Evolutionary conservation across 1,140 invertebrate genomes (phyloP).

Genomic region (Periplaneta americana): DNA sequence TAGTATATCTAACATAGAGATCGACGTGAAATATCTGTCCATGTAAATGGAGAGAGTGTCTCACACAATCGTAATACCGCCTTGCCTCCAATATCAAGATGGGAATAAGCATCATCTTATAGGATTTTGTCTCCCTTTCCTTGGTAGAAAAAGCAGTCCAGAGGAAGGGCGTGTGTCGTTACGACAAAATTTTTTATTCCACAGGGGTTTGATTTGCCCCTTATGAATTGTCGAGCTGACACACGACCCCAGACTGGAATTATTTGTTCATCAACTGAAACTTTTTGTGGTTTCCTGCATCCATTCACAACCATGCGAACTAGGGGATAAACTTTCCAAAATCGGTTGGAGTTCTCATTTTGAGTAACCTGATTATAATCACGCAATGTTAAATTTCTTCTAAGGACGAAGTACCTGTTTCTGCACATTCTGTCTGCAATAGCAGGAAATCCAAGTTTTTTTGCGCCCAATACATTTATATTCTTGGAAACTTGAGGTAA

Average conservation of each 20-base stretch:
- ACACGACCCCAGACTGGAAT: conserved; percentile 12
- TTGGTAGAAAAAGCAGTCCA: conserved; percentile 19
- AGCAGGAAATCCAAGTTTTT: conserved; percentile 6
- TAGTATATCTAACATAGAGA: no score
- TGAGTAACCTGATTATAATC: neutral
- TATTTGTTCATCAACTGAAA: conserved; percentile 20
- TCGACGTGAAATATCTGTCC: no score
- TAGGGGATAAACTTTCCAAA: no score
- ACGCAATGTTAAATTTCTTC: neutral
- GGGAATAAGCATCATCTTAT: neutral
- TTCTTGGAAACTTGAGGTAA: conserved; percentile 11
- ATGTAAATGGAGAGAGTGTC: no score
- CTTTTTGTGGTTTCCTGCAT: conserved; percentile 3
- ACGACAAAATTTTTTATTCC: conserved; percentile 20
- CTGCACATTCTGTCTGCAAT: no score
- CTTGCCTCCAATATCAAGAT: no score
- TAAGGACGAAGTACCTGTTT: conserved; percentile 11
- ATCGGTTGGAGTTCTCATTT: neutral
- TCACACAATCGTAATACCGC: no score
- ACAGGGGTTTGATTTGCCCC: conserved; percentile 18
- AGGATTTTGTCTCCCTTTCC: conserved; percentile 10
- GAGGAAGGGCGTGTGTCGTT: conserved; percentile 8
- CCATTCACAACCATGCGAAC: no score
- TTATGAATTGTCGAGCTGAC: neutral
- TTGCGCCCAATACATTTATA: conserved; percentile 12